Evolutionary conservation across 2,797 vertebrate species (phyloP).

Genomic region (Dallia pectoralis): DNA sequence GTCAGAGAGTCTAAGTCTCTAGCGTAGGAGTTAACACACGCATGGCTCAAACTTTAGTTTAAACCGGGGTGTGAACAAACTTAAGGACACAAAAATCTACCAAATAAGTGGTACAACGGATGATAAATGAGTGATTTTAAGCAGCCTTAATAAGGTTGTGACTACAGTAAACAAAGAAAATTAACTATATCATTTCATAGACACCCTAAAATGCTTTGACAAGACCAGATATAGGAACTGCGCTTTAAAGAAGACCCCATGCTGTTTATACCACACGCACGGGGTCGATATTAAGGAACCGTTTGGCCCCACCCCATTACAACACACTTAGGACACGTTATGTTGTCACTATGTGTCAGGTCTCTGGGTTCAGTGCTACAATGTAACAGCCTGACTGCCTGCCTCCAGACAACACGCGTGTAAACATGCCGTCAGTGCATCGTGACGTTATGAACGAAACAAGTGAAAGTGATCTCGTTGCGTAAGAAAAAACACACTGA

Average conservation of each 20-base stretch:
- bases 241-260: neutral
- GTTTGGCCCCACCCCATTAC: neutral
- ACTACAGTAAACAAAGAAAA: neutral
- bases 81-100: neutral
- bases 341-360: no score
- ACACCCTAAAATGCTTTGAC: neutral
- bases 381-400: neutral
- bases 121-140: neutral
- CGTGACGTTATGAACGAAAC: neutral
- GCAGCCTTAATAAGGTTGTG: neutral
- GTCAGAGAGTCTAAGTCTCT: constrained; percentile 21
- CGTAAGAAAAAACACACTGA: neutral
- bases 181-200: neutral
- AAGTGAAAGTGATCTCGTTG: neutral
- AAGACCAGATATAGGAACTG: neutral
- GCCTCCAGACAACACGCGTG: neutral
- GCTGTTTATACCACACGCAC: neutral
- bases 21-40: neutral
- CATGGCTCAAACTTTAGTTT: neutral
- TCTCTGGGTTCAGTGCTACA: neutral
- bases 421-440: neutral
- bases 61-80: neutral
- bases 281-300: neutral
- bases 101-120: neutral
- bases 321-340: neutral